Percentiles rank a stretch among this genome's conserved stretches.
Conservation (phyloP, 2,113 vertebrate species). For the Haemorhous mexicanus region DNA sequence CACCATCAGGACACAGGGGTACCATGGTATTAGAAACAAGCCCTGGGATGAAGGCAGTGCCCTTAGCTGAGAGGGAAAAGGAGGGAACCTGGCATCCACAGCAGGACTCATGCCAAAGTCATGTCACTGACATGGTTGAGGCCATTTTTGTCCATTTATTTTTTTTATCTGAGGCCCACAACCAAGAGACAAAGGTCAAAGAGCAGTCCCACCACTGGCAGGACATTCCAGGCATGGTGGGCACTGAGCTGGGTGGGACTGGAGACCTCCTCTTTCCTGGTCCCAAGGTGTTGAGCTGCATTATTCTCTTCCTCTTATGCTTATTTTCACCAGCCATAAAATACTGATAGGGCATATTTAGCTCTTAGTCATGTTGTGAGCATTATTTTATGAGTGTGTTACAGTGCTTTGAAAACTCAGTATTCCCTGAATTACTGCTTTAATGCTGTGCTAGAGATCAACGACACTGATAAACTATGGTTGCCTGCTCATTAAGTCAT, state of each 20-base stretch:
- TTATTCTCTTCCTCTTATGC: not conserved
- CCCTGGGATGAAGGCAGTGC: accelerated
- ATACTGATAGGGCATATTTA: not conserved
- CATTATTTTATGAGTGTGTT: constrained; percentile 22
- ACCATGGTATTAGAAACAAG: not conserved
- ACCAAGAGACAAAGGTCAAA: not conserved
- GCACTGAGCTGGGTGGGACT: accelerated
- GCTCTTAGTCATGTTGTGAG: constrained; percentile 7
- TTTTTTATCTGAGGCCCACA: not conserved
- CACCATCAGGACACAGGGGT: accelerated
- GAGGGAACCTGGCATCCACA: not conserved
- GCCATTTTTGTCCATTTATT: not conserved
- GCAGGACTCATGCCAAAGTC: not conserved
- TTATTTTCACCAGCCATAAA: not conserved
- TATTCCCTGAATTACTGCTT: not conserved
- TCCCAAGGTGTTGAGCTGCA: accelerated
- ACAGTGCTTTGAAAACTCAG: constrained; percentile 34
- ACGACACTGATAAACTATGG: not conserved
- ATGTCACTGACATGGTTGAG: accelerated
- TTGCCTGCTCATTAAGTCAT: not conserved
- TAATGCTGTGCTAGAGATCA: constrained; percentile 33
- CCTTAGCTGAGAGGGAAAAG: not conserved
- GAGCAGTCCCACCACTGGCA: not conserved
- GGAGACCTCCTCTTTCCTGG: not conserved
- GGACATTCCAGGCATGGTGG: not conserved